Evolutionary conservation across 1,140 invertebrate species (phyloP).

Genomic region (Philotrypesis tridentata): DNA sequence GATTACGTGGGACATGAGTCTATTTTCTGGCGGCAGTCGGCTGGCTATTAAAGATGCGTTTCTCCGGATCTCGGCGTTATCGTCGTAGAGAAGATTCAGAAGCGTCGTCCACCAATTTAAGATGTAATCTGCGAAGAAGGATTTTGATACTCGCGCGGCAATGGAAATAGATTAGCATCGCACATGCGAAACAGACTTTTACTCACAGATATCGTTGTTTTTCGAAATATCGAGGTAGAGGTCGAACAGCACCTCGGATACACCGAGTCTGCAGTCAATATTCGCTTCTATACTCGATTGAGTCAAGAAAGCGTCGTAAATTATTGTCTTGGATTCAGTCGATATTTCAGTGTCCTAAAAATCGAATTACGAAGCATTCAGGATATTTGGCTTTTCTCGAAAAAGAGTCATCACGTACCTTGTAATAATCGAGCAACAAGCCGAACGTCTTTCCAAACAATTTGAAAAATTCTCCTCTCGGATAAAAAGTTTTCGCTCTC

Average conservation of each 20-base stretch:
- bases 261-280: slow-evolving; percentile 55
- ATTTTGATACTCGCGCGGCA: background rate
- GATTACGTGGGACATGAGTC: slow-evolving; percentile 47
- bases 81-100: slow-evolving; percentile 62
- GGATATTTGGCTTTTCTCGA: too few relatives aligned
- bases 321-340: slow-evolving; percentile 37
- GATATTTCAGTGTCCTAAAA: slow-evolving; percentile 47
- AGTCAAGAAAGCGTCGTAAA: slow-evolving; percentile 59
- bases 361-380: slow-evolving; percentile 3
- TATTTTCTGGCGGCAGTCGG: slow-evolving; percentile 47
- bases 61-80: slow-evolving; percentile 57
- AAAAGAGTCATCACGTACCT: too few relatives aligned
- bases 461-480: slow-evolving; percentile 59
- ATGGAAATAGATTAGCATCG: background rate
- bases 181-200: background rate
- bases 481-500: slow-evolving; percentile 47
- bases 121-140: slow-evolving; percentile 42
- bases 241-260: slow-evolving; percentile 57
- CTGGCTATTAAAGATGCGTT: slow-evolving; percentile 53
- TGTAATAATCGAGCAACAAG: slow-evolving; percentile 42
- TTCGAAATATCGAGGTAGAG: slow-evolving; percentile 46
- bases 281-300: slow-evolving; percentile 57
- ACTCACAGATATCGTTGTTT: slow-evolving; percentile 50
- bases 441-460: slow-evolving; percentile 60
- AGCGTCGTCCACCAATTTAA: slow-evolving; percentile 67